Conservation (phyloP, 2,113 vertebrate species). For the Platanista minor region DNA sequence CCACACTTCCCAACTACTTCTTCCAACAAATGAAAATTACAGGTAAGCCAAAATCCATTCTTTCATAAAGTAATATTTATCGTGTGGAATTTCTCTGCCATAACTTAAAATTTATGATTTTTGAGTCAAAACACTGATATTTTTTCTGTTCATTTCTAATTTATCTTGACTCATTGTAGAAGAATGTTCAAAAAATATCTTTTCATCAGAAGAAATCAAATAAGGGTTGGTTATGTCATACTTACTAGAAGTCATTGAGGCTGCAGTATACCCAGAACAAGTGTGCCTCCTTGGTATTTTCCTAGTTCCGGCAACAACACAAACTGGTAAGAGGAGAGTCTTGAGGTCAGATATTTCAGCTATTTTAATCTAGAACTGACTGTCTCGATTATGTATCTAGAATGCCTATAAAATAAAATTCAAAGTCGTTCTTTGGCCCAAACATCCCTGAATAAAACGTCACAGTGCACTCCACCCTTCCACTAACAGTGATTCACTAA, state of each 20-base stretch:
- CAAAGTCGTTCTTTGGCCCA: neutral
- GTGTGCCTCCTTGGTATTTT: neutral
- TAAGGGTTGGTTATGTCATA: rapidly evolving
- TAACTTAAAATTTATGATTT: slow-evolving; percentile 4
- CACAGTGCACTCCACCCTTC: neutral
- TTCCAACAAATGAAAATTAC: neutral
- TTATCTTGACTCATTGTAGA: neutral
- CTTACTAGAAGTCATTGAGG: neutral
- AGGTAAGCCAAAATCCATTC: neutral
- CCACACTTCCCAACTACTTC: neutral
- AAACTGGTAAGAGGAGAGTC: neutral
- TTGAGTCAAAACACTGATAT: neutral
- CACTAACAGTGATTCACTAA: neutral
- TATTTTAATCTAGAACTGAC: neutral
- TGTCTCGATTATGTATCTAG: neutral
- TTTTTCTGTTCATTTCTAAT: neutral
- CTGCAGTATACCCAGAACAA: neutral
- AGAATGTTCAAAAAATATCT: neutral
- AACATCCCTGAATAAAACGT: neutral
- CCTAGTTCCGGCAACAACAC: neutral
- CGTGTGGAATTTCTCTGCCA: neutral
- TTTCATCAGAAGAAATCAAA: neutral
- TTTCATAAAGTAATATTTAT: neutral
- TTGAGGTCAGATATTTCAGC: neutral
- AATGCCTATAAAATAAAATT: neutral